Base-by-base conservation (phyloP, 2,888 invertebrate genomes). In the Leptopterna dolabrata region DNA sequence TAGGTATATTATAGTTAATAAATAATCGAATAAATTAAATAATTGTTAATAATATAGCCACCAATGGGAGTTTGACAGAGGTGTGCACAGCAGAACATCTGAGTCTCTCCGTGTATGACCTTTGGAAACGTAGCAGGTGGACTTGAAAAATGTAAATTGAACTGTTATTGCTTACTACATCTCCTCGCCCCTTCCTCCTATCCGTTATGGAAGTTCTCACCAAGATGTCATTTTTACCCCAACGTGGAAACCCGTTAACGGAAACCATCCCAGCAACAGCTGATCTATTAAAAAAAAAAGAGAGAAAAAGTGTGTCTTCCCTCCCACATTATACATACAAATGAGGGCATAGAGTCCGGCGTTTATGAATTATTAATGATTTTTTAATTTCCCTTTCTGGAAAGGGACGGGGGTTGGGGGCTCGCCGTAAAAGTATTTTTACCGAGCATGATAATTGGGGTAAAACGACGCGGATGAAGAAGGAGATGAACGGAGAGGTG, bases 331-430 rank as follows among this genome's bases (percentile, higher is more conserved):
- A 87, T 87, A 80, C 86, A 87, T 87, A 87, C 86, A 87, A 87
- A 87, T 87, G 86, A 87, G 86, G 80, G 30, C 80, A 80, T 87
- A 87, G 86, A 76, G 80, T 80, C 86, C 85, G 86, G 86, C 80
- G 86, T 70, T 87, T 87, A 87, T 87, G 86, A 87, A 87, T 87
- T 87, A 87, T 87, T 87, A 70, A 87, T 87, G 80, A 30, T 80
- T 87, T 87, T 87, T 87, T 87, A 87, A 87, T 87, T 87, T 80
- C 86, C 70, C 70, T 83, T 70, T 70, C 83, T n/a, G 43, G 55
- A 55, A 51, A 30, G 55, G 30, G 76, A 24, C 14, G 70, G 70
- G 80, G 78, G 63, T 86, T n/a, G n/a, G n/a, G 51, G 1, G 51
- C 36, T 41, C 86, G 86, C 43, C 43, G 86, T 78, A 63, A 70